phyloP scores from a whole-genome alignment of 1,140 invertebrate species.

The Apocrypta bakeri region DNA sequence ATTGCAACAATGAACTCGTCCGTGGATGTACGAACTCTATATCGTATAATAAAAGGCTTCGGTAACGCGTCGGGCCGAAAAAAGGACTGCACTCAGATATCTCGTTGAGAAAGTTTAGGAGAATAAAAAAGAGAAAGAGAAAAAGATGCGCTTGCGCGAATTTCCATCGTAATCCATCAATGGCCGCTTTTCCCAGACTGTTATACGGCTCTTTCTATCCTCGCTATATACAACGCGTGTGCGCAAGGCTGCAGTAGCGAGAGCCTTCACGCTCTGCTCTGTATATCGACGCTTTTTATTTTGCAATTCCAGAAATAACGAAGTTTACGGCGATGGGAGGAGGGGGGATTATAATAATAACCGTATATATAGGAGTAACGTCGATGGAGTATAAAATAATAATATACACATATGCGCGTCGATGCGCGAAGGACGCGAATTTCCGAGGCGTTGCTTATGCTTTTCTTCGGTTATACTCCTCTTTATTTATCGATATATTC shows the following conservation, averaged over 20 bases:
- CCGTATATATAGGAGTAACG: not conserved
- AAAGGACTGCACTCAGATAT: too few relatives aligned
- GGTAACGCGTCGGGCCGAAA: not conserved
- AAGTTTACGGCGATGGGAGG: conserved; percentile 27
- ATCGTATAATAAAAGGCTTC: not conserved
- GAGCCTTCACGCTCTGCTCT: conserved; percentile 4
- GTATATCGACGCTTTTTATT: conserved; percentile 26
- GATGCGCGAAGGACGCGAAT: conserved; percentile 38
- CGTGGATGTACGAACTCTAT: not conserved
- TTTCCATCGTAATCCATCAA: conserved; percentile 11
- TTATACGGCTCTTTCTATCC: too few relatives aligned
- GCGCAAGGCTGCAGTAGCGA: not conserved
- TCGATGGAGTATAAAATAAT: conserved; percentile 34
- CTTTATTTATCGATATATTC: too few relatives aligned
- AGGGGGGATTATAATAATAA: conserved; percentile 42
- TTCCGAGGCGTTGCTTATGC: not conserved
- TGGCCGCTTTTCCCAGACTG: not conserved
- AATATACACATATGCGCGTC: conserved; percentile 10
- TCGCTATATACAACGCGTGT: too few relatives aligned
- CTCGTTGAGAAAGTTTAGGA: too few relatives aligned
- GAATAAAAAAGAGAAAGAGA: not conserved
- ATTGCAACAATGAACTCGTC: conserved; percentile 5
- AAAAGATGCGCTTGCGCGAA: not conserved
- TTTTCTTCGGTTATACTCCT: too few relatives aligned
- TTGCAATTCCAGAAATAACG: conserved; percentile 44